Evolutionary conservation across 2,113 vertebrate genomes (phyloP).

Genomic region (Tachycineta bicolor): DNA sequence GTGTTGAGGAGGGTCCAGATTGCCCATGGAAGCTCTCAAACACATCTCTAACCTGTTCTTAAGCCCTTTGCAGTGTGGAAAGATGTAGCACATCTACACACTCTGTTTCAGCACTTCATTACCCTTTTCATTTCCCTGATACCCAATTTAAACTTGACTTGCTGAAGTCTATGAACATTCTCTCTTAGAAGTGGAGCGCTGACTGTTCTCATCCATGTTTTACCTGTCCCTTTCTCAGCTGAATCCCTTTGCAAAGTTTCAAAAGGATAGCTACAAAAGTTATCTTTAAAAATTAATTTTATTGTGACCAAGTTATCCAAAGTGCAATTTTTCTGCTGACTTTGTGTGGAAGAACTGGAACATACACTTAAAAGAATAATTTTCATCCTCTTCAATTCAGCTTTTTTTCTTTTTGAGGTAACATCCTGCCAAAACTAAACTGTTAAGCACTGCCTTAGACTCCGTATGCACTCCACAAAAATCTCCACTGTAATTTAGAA

Average conservation of each 20-base stretch:
- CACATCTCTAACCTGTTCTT: not conserved
- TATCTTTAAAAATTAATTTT: not conserved
- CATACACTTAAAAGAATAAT: not conserved
- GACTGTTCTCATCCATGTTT: not conserved
- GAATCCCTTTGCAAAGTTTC: not conserved
- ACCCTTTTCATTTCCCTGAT: not conserved
- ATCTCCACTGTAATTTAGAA: not conserved
- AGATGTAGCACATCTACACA: not conserved
- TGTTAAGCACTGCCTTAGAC: not conserved
- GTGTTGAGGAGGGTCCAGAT: not conserved
- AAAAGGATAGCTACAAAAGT: not conserved
- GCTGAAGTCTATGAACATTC: not conserved
- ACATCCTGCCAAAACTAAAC: not conserved
- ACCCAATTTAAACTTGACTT: not conserved
- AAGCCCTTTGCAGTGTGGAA: not conserved
- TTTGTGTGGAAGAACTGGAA: not conserved
- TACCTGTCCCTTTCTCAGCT: not conserved
- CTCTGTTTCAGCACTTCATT: not conserved
- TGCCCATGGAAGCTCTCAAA: not conserved
- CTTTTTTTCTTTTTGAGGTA: not conserved
- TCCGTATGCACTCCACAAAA: not conserved
- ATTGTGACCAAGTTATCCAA: not conserved
- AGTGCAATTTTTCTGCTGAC: not conserved
- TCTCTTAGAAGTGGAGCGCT: not conserved
- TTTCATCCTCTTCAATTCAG: not conserved